Evolutionary conservation across 1,140 invertebrate species (phyloP).

Genomic region (Caenorhabditis brenneri): DNA sequence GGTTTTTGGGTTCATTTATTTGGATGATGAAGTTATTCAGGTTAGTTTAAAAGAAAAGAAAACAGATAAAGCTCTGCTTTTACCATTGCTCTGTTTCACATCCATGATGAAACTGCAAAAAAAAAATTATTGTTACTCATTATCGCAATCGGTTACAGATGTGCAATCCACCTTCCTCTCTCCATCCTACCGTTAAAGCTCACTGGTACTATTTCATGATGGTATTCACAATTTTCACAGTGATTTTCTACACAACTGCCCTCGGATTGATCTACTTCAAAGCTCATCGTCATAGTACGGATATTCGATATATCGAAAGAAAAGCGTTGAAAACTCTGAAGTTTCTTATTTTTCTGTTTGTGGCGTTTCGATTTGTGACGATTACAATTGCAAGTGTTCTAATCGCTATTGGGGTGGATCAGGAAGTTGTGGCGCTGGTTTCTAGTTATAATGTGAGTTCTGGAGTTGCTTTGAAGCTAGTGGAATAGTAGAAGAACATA

Average conservation of each 20-base stretch:
- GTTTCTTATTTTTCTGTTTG: background rate
- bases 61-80: too few species aligned
- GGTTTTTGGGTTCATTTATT: background rate
- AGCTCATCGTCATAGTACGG: background rate
- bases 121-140: too few species aligned
- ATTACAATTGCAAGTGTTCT: background rate
- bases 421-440: background rate
- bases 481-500: too few species aligned
- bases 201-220: slow-evolving; percentile 15
- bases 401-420: background rate
- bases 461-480: too few species aligned
- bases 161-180: background rate
- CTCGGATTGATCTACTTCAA: background rate
- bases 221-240: background rate
- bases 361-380: background rate
- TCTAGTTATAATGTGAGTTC: background rate
- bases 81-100: too few species aligned
- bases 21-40: background rate
- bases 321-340: slow-evolving; percentile 12
- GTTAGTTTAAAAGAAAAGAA: background rate
- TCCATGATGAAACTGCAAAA: too few species aligned
- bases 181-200: background rate
- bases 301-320: slow-evolving; percentile 10
- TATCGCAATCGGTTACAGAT: background rate
- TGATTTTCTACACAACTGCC: background rate